These are phyloP conservation scores for Callitettix versicolor DNA, from an alignment of 1,140 invertebrate species.

Conservation along the genomic window DNA sequence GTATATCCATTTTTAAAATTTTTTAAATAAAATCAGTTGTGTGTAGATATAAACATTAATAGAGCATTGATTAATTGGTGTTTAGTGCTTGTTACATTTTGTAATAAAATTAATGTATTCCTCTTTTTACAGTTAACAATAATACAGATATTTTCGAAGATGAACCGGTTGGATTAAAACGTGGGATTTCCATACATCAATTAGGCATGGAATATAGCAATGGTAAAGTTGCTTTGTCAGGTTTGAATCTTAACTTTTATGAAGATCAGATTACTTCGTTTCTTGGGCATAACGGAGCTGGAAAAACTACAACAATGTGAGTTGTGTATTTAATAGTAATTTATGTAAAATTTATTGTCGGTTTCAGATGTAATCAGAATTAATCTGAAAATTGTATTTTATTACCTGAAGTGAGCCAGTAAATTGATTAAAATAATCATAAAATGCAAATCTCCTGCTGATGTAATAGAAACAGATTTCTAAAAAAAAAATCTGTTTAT, in stretches of 20 bases:
- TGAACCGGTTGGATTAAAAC: constrained; percentile 16
- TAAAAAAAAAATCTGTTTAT: background rate
- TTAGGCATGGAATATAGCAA: constrained; percentile 26
- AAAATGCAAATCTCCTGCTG: background rate
- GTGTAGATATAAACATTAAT: too few relatives aligned
- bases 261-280: constrained; percentile 74
- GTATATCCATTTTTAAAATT: too few relatives aligned
- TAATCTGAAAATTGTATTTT: background rate
- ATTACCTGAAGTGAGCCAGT: too few relatives aligned
- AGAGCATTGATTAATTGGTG: too few relatives aligned
- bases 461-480: too few relatives aligned
- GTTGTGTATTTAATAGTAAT: constrained; percentile 1
- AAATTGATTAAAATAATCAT: too few relatives aligned
- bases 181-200: constrained; percentile 26
- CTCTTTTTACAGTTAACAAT: constrained; percentile 4
- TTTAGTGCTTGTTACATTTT: too few relatives aligned
- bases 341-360: too few relatives aligned
- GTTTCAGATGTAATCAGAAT: too few relatives aligned
- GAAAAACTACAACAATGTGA: constrained; percentile 74
- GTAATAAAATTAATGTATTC: too few relatives aligned
- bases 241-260: constrained; percentile 25
- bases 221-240: constrained; percentile 23
- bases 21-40: too few relatives aligned
- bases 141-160: constrained; percentile 24
- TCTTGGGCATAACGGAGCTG: constrained; percentile 79